Percentiles rank a stretch among this genome's conserved stretches.
Evolutionary conservation across 2,113 vertebrate genomes (phyloP).

Genomic region (Zosterops hypoxanthus): DNA sequence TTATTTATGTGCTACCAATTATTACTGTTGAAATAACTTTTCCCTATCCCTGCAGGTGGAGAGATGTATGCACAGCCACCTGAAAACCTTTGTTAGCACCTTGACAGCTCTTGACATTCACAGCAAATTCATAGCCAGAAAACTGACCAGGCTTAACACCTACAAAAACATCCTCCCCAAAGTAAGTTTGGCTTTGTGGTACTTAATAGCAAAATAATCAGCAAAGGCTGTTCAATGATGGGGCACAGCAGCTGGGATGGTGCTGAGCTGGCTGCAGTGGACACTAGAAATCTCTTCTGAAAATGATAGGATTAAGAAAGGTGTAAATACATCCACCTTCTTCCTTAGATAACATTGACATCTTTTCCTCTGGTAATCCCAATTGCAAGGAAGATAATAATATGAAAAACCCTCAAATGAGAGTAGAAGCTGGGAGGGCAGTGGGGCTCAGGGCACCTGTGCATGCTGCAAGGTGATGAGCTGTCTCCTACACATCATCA

Average conservation of each 20-base stretch:
- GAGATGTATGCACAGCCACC: neutral
- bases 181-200: neutral
- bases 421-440: neutral
- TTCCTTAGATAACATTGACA: neutral
- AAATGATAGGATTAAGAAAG: neutral
- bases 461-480: accelerated
- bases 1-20: neutral
- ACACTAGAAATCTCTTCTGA: neutral
- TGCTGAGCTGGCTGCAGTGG: neutral
- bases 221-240: neutral
- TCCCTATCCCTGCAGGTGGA: neutral
- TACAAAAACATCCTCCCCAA: neutral
- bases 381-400: too few relatives aligned
- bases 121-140: accelerated
- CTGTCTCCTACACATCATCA: neutral
- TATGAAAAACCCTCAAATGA: accelerated
- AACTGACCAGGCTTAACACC: accelerated
- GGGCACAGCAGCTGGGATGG: neutral
- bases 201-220: neutral
- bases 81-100: neutral
- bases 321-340: neutral
- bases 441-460: neutral
- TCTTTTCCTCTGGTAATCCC: neutral
- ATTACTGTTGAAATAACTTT: neutral
- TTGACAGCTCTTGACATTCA: accelerated